Evolutionary conservation across 2,888 invertebrate genomes (phyloP), one percentile per base, ranked within the genome.

Genomic region (Rutpela maculata): DNA sequence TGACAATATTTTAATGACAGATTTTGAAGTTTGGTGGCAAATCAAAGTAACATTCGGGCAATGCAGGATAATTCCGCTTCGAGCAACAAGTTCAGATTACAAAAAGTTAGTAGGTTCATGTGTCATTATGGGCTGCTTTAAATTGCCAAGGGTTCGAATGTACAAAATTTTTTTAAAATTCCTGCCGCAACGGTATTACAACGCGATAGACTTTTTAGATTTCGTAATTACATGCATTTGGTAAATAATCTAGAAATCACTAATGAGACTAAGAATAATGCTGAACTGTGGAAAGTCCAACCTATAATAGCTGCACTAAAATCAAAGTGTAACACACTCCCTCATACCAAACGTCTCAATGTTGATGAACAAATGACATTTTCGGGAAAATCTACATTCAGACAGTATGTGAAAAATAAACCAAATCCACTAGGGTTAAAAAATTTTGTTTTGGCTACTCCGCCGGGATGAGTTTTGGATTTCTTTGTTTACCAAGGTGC

Each of bases 401-500:
- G 38, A 38, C 2, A 26, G 22, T n/a, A 56, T n/a, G 56, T 12
- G 18, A 56, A 56, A 56, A 56, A 56, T n/a, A 56, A 56, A 18
- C 56, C n/a, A 9, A 56, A 56, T n/a, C 56, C 56, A 56, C 11
- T 56, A 3, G 56, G 56, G 7, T 56, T 56, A 18, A 56, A 56
- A 4, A 56, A 7, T 1, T 56, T 56, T n/a, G 9, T 56, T 56
- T 56, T 18, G 56, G n/a, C 56, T 17, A 17, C 56, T 56, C n/a
- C n/a, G 9, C 18, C 1, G 17, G 56, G 56, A 17, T 18, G 3
- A n/a, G n/a, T 56, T n/a, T 18, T 17, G n/a, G 56, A 56, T 56
- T 56, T 56, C 18, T 56, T 56, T 56, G 18, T 56, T 18, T 56
- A 56, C 18, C 56, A 56, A 56, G 56, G 56, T 56, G 56, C 56